A percentile compares a stretch with the other conserved stretches of the same genome.
Evolutionary conservation across 1,140 invertebrate genomes (phyloP).

Genomic region (Zaprionus nigranus): DNA sequence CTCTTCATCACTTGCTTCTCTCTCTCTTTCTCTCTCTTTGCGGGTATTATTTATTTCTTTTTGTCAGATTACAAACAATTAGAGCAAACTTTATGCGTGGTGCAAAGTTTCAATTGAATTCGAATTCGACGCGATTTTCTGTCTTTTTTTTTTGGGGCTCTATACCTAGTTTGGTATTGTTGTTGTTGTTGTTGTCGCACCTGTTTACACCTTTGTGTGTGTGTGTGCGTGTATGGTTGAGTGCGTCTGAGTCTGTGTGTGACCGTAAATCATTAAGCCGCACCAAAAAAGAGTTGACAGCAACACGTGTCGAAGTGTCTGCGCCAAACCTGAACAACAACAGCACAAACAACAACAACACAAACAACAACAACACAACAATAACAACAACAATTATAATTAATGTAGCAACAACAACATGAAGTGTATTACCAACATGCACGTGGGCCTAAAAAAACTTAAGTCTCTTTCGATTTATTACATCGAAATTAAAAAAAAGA

Average conservation of each 20-base stretch:
- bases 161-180: slow-evolving; percentile 31
- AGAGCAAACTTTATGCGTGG: slow-evolving; percentile 66
- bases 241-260: slow-evolving; percentile 26
- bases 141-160: slow-evolving; percentile 13
- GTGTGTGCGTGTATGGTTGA: slow-evolving; percentile 13
- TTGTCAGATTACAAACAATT: slow-evolving; percentile 67
- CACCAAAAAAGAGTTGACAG: slow-evolving; percentile 49
- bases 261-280: slow-evolving; percentile 50
- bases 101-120: slow-evolving; percentile 36
- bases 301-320: slow-evolving; percentile 52
- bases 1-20: background rate
- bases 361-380: slow-evolving; percentile 30
- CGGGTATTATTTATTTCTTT: slow-evolving; percentile 18
- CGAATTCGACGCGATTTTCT: slow-evolving; percentile 6
- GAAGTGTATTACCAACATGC: slow-evolving; percentile 6
- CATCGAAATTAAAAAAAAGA: slow-evolving; percentile 34
- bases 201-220: slow-evolving; percentile 60
- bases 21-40: background rate
- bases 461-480: slow-evolving; percentile 35
- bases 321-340: slow-evolving; percentile 26
- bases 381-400: slow-evolving; percentile 26
- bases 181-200: slow-evolving; percentile 55
- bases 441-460: slow-evolving; percentile 42
- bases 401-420: slow-evolving; percentile 30
- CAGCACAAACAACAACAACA: background rate